phyloP scores from a whole-genome alignment of 2,888 invertebrate species.

The Cetonia aurata region DNA sequence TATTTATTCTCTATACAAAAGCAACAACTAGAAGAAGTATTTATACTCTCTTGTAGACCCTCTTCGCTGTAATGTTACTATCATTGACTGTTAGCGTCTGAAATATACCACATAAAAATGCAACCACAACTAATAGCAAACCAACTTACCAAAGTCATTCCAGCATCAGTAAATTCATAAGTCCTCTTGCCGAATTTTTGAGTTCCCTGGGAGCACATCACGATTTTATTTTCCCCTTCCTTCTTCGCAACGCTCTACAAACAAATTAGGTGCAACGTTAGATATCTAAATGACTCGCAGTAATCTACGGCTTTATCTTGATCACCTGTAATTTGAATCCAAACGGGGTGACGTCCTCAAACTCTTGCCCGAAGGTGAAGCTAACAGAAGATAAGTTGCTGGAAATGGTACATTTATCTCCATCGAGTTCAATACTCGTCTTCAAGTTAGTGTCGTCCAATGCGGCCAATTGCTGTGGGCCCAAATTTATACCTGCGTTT shows the following conservation, averaged over 20 bases:
- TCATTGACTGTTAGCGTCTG: neutral
- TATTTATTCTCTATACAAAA: neutral
- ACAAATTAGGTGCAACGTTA: neutral
- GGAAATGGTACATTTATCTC: neutral
- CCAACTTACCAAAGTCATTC: slow-evolving; percentile 37
- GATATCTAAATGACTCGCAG: too few species aligned
- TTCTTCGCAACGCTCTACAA: slow-evolving; percentile 49
- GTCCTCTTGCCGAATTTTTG: slow-evolving; percentile 20
- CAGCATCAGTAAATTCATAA: slow-evolving; percentile 41
- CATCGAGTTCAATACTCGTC: neutral
- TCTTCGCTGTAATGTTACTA: neutral
- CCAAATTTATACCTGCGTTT: neutral
- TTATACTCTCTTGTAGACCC: slow-evolving; percentile 6
- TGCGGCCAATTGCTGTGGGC: neutral
- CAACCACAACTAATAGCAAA: too few species aligned
- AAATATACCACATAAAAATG: neutral
- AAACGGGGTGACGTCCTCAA: neutral
- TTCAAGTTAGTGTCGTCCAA: neutral
- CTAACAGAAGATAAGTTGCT: neutral
- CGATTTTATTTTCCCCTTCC: slow-evolving; percentile 48
- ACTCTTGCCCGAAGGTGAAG: neutral
- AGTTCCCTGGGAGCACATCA: neutral
- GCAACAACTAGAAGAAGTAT: neutral
- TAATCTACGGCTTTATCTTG: neutral
- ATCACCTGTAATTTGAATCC: neutral